Evolutionary conservation across 2,888 invertebrate genomes (phyloP).

Genomic region (Caenorhabditis angaria): DNA sequence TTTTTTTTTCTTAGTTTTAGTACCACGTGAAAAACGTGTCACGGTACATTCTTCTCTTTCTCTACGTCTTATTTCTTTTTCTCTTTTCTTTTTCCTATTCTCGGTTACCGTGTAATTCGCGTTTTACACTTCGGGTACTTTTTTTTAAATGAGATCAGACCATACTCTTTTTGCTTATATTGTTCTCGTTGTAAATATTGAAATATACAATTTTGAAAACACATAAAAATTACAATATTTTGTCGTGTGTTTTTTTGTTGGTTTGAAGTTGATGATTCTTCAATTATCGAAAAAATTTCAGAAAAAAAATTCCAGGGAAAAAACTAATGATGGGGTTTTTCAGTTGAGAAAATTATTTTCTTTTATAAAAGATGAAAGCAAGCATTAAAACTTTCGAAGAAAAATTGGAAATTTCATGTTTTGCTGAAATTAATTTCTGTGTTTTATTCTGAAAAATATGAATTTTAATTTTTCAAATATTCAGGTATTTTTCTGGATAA

Average conservation of each 20-base stretch:
- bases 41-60: constrained; percentile 32
- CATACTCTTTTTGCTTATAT: neutral
- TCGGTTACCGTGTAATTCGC: constrained; percentile 35
- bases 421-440: too few species aligned
- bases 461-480: too few species aligned
- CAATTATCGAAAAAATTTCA: neutral
- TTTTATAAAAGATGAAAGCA: too few species aligned
- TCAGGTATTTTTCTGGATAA: too few species aligned
- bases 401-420: too few species aligned
- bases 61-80: constrained; percentile 7
- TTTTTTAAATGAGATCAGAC: neutral
- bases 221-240: neutral
- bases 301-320: too few species aligned
- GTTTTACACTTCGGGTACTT: constrained; percentile 35
- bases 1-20: neutral
- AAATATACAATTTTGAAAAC: too few species aligned
- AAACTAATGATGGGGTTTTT: too few species aligned
- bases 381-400: too few species aligned
- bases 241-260: neutral
- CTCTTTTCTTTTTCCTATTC: constrained; percentile 8
- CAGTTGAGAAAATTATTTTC: too few species aligned
- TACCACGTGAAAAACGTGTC: constrained; percentile 1
- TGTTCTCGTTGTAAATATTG: too few species aligned
- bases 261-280: neutral
- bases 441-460: too few species aligned